Evolutionary conservation across 1,140 invertebrate species (phyloP).

Genomic region (Prorops nasuta): DNA sequence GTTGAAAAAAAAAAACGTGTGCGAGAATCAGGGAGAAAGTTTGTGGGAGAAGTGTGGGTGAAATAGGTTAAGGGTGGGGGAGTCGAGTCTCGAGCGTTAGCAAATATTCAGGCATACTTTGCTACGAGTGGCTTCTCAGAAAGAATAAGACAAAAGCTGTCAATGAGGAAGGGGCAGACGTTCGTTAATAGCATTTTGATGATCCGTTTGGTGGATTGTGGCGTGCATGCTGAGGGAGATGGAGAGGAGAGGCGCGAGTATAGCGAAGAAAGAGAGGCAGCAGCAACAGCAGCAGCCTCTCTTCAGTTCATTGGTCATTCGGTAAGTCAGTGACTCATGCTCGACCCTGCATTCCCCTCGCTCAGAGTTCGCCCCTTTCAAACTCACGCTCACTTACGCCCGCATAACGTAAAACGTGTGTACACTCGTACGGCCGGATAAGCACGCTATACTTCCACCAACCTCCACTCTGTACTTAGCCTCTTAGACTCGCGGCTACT

Average conservation of each 20-base stretch:
- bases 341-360: conserved; percentile 37
- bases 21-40: too few species aligned
- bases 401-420: conserved; percentile 42
- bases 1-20: too few species aligned
- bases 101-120: too few species aligned
- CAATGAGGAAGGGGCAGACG: conserved; percentile 15
- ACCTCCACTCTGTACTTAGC: too few species aligned
- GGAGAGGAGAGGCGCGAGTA: background rate
- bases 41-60: too few species aligned
- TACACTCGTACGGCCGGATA: too few species aligned
- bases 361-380: conserved; percentile 34
- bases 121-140: too few species aligned
- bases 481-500: too few species aligned
- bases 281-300: conserved; percentile 1
- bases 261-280: background rate
- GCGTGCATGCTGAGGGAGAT: background rate
- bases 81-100: too few species aligned
- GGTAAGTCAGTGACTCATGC: conserved; percentile 45
- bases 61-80: too few species aligned
- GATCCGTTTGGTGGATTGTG: conserved; percentile 9
- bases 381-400: conserved; percentile 42
- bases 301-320: conserved; percentile 49
- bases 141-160: too few species aligned
- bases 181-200: conserved; percentile 29
- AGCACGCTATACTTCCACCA: too few species aligned